Evolutionary conservation across 1,140 invertebrate species (phyloP), one percentile per base, ranked within the genome.

Genomic region (Venustaconcha ellipsiformis): DNA sequence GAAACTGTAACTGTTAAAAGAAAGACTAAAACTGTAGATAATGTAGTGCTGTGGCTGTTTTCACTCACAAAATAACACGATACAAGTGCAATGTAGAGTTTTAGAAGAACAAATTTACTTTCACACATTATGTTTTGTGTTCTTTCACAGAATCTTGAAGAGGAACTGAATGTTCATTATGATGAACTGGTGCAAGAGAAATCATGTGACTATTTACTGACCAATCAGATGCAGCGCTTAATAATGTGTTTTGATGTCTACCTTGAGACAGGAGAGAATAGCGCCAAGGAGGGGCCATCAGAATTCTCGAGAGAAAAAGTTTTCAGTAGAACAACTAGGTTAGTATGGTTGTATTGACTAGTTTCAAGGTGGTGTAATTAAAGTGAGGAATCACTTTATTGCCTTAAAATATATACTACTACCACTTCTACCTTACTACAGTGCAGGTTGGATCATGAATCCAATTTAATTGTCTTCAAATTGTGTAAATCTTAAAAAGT

Each of bases 191-290:
- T 90, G 37, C 75, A 76, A n/a, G 72, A 67, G 78, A 87, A 69
- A 84, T 90, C 57, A 88, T 90, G 78, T 79, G 79, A 88, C 64
- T 83, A 90, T 62, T 87, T 95, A 26, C 89, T 98, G 12, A 92
- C 94, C 18, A 92, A 93, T 48, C 96, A 97, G 90, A 89, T 97
- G 11, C 93, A 94, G 70, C 93, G 94, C 76, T 89, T 97, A 59
- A 91, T 95, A 81, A 93, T 94, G 65, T 96, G 94, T 87, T 93
- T 97, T 78, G 96, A 98, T 89, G 93, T 97, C 73, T 94, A 95
- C 80, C 89, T 97, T 55, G 96, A 97, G 89, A 95, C 95, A 0
- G 77, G 86, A 67, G 79, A 86, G 55, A 82, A 86, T 48, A 92
- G 81, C 83, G 90, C 74, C 83, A 85, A 86, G 63, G 88, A 89